phyloP scores from a whole-genome alignment of 2,113 vertebrate species.

The Orthonyx spaldingii region DNA sequence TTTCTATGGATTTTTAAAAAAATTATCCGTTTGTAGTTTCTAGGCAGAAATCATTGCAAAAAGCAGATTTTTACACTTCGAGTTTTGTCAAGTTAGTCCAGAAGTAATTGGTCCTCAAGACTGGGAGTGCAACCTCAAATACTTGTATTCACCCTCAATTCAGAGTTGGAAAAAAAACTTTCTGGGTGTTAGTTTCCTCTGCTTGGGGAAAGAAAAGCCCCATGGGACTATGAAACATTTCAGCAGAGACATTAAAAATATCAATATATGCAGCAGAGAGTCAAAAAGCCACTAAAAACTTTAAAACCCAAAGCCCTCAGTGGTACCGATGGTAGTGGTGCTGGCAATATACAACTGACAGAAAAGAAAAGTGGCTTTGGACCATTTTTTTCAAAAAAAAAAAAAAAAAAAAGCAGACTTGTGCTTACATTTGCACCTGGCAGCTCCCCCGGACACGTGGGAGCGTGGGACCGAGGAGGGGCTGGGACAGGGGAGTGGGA shows the following conservation, averaged over 20 bases:
- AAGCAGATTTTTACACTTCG: neutral
- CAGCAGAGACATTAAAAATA: neutral
- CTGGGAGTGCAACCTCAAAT: neutral
- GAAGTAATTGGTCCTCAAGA: neutral
- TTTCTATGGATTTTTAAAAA: neutral
- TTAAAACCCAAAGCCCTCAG: neutral
- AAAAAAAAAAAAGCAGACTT: neutral
- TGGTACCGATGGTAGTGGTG: neutral
- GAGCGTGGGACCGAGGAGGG: neutral
- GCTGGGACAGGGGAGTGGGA: neutral
- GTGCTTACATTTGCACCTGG: neutral
- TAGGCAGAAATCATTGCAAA: neutral
- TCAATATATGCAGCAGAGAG: neutral
- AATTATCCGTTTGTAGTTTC: neutral
- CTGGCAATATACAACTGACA: neutral
- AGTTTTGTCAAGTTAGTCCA: neutral
- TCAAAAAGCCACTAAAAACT: neutral
- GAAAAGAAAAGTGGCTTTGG: neutral
- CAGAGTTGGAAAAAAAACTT: neutral
- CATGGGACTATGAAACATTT: neutral
- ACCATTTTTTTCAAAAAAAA: accelerated
- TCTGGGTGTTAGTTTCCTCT: neutral
- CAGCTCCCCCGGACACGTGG: accelerated
- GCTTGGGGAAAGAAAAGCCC: neutral
- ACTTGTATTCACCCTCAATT: neutral